Evolutionary conservation across 2,888 invertebrate genomes (phyloP), one percentile per base, ranked within the genome.

Genomic region (Adelphocoris suturalis): DNA sequence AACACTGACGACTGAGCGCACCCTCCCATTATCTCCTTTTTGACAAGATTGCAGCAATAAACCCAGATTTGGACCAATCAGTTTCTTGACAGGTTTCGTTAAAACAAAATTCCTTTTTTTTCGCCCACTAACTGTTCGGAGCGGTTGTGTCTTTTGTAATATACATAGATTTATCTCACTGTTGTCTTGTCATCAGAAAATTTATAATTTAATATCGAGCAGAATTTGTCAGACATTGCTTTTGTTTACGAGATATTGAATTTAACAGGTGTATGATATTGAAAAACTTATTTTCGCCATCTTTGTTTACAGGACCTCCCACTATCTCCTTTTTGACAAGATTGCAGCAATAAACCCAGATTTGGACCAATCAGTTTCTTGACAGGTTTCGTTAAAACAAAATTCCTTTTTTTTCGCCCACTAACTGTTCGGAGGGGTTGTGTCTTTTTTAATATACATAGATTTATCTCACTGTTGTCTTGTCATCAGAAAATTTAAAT

Each of bases 31-130:
- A 23, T 12, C 27, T 68, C 12, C 27, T 68, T 23, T 57, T 57
- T 23, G n/a, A n/a, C 13, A 68, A 68, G 68, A 68, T 37, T 68
- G 68, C 68, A 68, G 68, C 68, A 68, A 68, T 68, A 68, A 68
- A 68, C 68, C 68, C 19, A 68, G 68, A 68, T 68, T 61, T 19
- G 61, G 68, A 68, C 23, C 68, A 68, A 19, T 68, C 23, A 68
- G 68, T 68, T 68, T 68, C 68, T 68, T 68, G 68, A 68, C 4
- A 23, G 23, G 23, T 68, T 68, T 3, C 68, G 23, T 68, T 68
- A 68, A 37, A 23, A 68, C 68, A 28, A 80, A n/a, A 80, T 80
- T 80, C 28, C 14, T 27, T 80, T 80, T 80, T 80, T 80, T 78
- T 27, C n/a, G n/a, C 14, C 9, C n/a, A 68, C 68, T 23, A 68